Base-by-base conservation (phyloP, 2,113 vertebrate species). In the Ellobius talpinus region DNA sequence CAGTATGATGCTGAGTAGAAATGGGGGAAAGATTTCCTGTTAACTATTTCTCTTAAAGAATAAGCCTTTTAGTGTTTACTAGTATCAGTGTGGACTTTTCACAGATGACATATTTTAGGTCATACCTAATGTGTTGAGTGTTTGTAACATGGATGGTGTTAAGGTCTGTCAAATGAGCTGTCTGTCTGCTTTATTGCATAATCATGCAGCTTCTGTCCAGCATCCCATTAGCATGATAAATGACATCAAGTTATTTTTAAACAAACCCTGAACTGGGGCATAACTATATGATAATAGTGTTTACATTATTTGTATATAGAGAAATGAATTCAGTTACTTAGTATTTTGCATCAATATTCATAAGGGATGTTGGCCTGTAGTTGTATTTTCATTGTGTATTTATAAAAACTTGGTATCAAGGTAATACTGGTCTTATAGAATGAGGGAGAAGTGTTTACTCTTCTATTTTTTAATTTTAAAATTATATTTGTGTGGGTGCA, bases 211-310 rank as follows among this genome's bases (percentile, higher is more conserved):
- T 63, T 95, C 76, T 93, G 29, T 21, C 2, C 78, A 85, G 61
- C 63, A 33, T 87, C 19, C 50, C 55, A 55, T n/a, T 79, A 79
- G 17, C 50, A 55, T 13, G 33, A 45, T 66, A 3, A 52, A 81
- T 72, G 63, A 58, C 63, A 39, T 55, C 89, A 68, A 91, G 81
- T 77, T 45, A 84, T 66, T 33, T 36, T 91, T 94, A 93, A 78
- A 47, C 33, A 47, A 90, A 12, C 13, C 4, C 81, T 87, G 45
- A 11, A 10, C 66, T 87, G 50, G 42, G 8, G 6, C 26, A 95
- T 87, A 73, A 77, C 42, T 45, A 78, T 6, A 63, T 55, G 21
- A 19, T 77, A 26, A 82, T 70, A 13, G 8, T 78, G 0, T 85
- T n/a, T 68, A 68, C 19, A 89, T 77, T 78, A 17, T 84, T 95